Conservation (phyloP, 2,113 vertebrate species). For the Hippocampus barbouri region DNA sequence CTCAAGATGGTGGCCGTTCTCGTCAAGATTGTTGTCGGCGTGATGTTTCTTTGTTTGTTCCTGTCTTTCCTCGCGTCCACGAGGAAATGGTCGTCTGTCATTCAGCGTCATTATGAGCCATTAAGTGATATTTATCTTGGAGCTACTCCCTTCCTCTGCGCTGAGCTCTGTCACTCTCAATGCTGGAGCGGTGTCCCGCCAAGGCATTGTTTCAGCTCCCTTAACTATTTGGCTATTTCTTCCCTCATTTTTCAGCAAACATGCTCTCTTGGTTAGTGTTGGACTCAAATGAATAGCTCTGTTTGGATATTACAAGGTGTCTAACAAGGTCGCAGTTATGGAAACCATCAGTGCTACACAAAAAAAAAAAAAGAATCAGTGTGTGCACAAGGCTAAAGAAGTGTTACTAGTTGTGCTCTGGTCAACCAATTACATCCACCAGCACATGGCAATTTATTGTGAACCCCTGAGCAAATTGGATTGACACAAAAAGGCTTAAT, state of each 20-base stretch:
- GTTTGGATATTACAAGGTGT: not conserved
- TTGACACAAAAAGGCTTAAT: no score
- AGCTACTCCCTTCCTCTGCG: constrained; percentile 70
- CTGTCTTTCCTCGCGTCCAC: constrained; percentile 55
- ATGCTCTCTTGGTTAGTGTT: not conserved
- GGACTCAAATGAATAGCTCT: not conserved
- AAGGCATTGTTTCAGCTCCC: constrained; percentile 56
- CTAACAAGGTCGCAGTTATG: not conserved
- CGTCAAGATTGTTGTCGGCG: constrained; percentile 63
- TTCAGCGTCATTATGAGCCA: constrained; percentile 75
- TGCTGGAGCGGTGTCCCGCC: constrained; percentile 23
- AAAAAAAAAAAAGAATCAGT: not conserved
- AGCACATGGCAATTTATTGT: no score
- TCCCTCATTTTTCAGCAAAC: not conserved
- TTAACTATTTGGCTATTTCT: not conserved
- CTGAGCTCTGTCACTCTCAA: constrained; percentile 48
- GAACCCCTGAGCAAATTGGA: no score
- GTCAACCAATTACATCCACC: no score
- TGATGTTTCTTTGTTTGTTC: constrained; percentile 68
- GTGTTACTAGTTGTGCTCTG: no score
- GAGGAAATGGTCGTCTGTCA: constrained; percentile 75
- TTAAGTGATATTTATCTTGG: constrained; percentile 77
- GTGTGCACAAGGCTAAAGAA: no score
- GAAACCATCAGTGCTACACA: not conserved
- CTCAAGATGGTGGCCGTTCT: constrained; percentile 41